Evolutionary conservation across 2,113 vertebrate species (phyloP).

Genomic region (Phocoena sinus): DNA sequence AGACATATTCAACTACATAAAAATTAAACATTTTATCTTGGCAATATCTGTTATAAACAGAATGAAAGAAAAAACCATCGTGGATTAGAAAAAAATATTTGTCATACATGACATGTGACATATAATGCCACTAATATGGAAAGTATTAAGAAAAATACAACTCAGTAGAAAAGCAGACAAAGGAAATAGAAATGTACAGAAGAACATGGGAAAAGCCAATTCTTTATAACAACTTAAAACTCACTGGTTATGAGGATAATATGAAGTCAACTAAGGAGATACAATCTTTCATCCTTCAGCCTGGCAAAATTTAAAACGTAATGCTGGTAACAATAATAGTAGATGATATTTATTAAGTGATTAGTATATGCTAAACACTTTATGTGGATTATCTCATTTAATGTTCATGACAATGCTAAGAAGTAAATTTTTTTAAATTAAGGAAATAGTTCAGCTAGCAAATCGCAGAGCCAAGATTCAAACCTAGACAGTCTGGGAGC

Average conservation of each 20-base stretch:
- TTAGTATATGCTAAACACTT: background rate
- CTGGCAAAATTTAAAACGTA: background rate
- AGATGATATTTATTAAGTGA: background rate
- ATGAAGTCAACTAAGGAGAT: conserved; percentile 2
- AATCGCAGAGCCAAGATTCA: background rate
- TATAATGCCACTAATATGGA: background rate
- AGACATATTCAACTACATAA: background rate
- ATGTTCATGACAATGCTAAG: background rate
- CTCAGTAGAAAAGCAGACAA: conserved; percentile 6
- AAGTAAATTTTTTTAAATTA: background rate
- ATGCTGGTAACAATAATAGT: background rate
- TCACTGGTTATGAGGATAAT: background rate
- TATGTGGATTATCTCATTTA: background rate
- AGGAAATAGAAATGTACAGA: background rate
- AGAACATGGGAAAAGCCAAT: background rate
- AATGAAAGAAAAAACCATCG: background rate
- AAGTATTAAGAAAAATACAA: background rate
- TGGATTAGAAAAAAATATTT: background rate
- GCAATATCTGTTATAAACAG: background rate
- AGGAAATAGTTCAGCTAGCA: background rate
- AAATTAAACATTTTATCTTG: background rate
- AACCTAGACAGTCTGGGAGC: background rate
- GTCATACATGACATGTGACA: background rate
- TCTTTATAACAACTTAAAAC: background rate
- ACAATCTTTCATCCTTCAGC: background rate